Base-by-base conservation (phyloP, 2,113 vertebrate genomes). In the Odontesthes bonariensis region DNA sequence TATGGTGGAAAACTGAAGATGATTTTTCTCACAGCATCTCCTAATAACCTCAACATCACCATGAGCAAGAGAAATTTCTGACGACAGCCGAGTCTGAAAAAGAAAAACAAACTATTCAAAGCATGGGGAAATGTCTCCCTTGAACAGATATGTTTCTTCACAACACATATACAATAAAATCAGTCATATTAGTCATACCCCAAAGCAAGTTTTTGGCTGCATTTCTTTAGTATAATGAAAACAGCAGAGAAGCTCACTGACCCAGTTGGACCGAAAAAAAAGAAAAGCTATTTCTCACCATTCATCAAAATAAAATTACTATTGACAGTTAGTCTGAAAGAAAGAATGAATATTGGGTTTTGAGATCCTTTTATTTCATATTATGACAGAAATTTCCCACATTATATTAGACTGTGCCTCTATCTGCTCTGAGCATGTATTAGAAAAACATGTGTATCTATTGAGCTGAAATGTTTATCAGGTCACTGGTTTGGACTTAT, bases 91-190 rank as follows among this genome's bases (percentile, higher is more conserved):
- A 56, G 27, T 69, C 51, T 6, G 58, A 81, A 31, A 65, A 82
- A 81, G 64, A 76, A 74, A 82, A 79, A 89, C 57, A 60, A 66
- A 83, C 86, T 71, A 83, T 88, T 82, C 53, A 42, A 46, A 75
- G 69, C 65, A 51, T 42, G n/a, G 54, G 23, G 44, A 49, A 51
- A 11, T 5, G 66, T 79, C 81, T 82, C 23, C 0, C 20, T 62
- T 72, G 66, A 82, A 42, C 13, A 10, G 52, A 27, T 63, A 57
- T 55, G 58, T 82, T 88, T 65, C 63, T 66, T 78, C 72, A 84
- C 57, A 73, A 77, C 40, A 14, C 47, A 40, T 55, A 62, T 49
- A 17, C 40, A 82, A 79, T 69, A 58, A 83, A 87, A 81, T 66
- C 44, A 61, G 42, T n/a, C 64, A 52, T 66, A 67, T 22, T 31